These are phyloP conservation scores for Clamator glandarius DNA, from an alignment of 2,797 vertebrate genomes.

Conservation along the genomic window DNA sequence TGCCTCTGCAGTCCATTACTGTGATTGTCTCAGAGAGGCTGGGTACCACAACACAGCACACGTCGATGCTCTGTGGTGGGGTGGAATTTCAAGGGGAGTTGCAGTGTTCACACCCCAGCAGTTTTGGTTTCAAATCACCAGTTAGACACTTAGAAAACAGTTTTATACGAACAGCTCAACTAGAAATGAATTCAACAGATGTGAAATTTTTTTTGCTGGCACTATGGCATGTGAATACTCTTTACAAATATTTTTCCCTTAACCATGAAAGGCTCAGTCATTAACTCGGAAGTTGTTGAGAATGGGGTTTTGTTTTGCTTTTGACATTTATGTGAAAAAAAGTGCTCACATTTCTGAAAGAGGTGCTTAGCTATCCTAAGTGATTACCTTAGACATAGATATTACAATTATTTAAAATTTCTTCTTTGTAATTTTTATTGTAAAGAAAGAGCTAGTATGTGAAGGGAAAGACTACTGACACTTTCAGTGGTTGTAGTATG, in stretches of 20 bases:
- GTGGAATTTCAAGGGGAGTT: not conserved
- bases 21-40: not conserved
- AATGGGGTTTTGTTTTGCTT: not conserved
- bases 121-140: not conserved
- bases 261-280: not conserved
- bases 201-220: not conserved
- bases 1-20: not conserved
- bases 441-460: not conserved
- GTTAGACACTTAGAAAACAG: not conserved
- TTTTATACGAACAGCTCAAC: not conserved
- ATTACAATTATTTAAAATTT: not conserved
- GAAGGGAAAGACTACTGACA: not conserved
- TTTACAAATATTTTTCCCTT: not conserved
- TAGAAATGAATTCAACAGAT: not conserved
- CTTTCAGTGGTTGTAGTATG: not conserved
- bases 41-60: not conserved
- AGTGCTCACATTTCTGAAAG: not conserved
- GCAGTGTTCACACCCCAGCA: not conserved
- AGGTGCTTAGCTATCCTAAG: not conserved
- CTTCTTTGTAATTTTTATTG: not conserved
- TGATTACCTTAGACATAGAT: not conserved
- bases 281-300: not conserved
- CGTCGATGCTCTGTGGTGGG: not conserved
- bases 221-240: not conserved
- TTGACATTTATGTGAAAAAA: not conserved